A percentile compares a stretch with the other conserved stretches of the same genome.
phyloP scores from a whole-genome alignment of 2,113 vertebrate genomes.

The Lampris megalopsis region DNA sequence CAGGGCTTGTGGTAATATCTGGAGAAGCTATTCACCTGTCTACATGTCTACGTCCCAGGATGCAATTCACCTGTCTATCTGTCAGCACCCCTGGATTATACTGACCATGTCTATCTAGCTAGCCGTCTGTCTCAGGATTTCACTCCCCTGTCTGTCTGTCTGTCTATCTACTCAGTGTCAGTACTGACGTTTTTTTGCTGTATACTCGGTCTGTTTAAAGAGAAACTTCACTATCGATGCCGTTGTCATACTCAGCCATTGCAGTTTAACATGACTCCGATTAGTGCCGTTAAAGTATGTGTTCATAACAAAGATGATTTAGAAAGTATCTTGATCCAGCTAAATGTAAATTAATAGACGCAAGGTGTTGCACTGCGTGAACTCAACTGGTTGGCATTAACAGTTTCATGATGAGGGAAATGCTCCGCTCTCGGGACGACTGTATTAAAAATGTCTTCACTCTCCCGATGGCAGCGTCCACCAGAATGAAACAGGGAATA shows the following conservation, averaged over 20 bases:
- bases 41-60: conserved; percentile 18
- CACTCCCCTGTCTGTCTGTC: conserved; percentile 19
- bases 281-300: not conserved
- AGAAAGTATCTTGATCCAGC: conserved; percentile 22
- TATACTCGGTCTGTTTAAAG: conserved; percentile 24
- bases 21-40: conserved; percentile 14
- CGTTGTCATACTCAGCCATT: conserved; percentile 1
- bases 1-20: not conserved
- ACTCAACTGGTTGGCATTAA: conserved; percentile 17
- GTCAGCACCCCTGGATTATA: conserved; percentile 9
- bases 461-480: conserved; percentile 34
- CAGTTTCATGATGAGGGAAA: conserved; percentile 16
- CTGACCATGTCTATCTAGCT: not conserved
- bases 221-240: not conserved
- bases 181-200: conserved; percentile 10
- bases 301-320: not conserved
- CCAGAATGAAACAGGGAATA: conserved; percentile 63
- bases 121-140: conserved; percentile 15
- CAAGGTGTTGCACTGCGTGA: conserved; percentile 22
- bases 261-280: not conserved
- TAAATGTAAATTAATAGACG: conserved; percentile 19
- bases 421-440: conserved; percentile 13
- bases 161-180: conserved; percentile 1
- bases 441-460: conserved; percentile 36
- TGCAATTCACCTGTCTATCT: conserved; percentile 41